Evolutionary conservation across 2,888 invertebrate genomes (phyloP).

Genomic region (Marronus borbonicus): DNA sequence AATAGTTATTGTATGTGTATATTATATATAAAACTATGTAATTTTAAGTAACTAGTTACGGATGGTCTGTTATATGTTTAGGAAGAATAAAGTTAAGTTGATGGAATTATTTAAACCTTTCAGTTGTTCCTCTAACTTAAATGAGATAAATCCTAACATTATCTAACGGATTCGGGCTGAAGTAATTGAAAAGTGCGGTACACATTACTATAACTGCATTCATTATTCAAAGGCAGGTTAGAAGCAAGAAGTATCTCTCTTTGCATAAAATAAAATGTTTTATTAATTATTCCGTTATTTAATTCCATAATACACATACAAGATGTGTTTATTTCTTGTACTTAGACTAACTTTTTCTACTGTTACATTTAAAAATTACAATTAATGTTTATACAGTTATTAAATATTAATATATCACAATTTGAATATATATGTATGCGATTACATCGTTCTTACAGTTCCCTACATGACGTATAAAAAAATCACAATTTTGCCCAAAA

Average conservation of each 20-base stretch:
- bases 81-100: too few species aligned
- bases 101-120: too few species aligned
- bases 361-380: conserved; percentile 12
- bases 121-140: too few species aligned
- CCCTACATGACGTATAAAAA: conserved; percentile 8
- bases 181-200: background rate
- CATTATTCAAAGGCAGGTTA: too few species aligned
- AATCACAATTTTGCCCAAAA: conserved; percentile 37
- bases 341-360: background rate
- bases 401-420: conserved; percentile 38
- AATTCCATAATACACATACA: background rate
- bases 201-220: too few species aligned
- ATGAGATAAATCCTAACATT: too few species aligned
- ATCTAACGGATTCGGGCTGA: background rate
- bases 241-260: too few species aligned
- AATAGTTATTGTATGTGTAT: background rate
- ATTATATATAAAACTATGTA: too few species aligned
- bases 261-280: conserved; percentile 32
- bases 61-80: too few species aligned
- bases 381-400: conserved; percentile 5
- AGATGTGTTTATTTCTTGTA: conserved; percentile 1
- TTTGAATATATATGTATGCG: conserved; percentile 7
- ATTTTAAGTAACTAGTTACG: too few species aligned
- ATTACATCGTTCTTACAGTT: too few species aligned
- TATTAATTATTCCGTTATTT: conserved; percentile 12